A percentile compares a stretch with the other conserved stretches of the same genome.
These are phyloP conservation scores for Drosophila albomicans DNA, from an alignment of 1,140 invertebrate species.

Conservation along the genomic window DNA sequence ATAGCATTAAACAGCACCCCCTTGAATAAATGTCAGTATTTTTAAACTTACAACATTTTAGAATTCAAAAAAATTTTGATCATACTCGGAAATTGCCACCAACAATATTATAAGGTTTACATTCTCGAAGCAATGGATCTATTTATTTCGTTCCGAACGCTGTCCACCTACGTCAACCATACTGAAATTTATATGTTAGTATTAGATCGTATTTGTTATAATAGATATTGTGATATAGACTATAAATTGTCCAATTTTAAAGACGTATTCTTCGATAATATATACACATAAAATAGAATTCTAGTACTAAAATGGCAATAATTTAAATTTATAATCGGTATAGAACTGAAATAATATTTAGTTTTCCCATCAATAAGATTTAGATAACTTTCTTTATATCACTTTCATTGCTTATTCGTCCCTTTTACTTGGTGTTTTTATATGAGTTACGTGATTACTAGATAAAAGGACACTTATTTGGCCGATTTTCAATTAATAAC, in stretches of 20 bases:
- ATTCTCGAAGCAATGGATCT: slow-evolving; percentile 99
- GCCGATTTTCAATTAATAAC: too few relatives aligned
- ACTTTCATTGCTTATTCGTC: not conserved
- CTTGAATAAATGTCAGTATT: too few relatives aligned
- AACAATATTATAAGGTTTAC: slow-evolving; percentile 98
- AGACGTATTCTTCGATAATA: slow-evolving; percentile 90
- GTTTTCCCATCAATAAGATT: not conserved
- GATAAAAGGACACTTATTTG: too few relatives aligned
- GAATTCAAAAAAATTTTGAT: slow-evolving; percentile 71
- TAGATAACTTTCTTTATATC: not conserved
- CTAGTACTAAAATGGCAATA: slow-evolving; percentile 88
- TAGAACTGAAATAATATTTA: not conserved
- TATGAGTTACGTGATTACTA: too few relatives aligned
- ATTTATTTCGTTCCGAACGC: slow-evolving; percentile 98
- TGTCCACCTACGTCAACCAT: slow-evolving; percentile 99
- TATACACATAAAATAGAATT: not conserved
- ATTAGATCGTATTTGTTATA: not conserved
- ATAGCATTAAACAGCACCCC: too few relatives aligned
- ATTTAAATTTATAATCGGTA: not conserved
- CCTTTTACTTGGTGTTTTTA: not conserved
- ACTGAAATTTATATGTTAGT: slow-evolving; percentile 85
- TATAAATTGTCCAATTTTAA: slow-evolving; percentile 98
- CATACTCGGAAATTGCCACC: slow-evolving; percentile 94
- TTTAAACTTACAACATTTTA: too few relatives aligned
- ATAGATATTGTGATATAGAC: slow-evolving; percentile 88